phyloP scores from a whole-genome alignment of 2,113 vertebrate genomes.

The Butorides virescens region DNA sequence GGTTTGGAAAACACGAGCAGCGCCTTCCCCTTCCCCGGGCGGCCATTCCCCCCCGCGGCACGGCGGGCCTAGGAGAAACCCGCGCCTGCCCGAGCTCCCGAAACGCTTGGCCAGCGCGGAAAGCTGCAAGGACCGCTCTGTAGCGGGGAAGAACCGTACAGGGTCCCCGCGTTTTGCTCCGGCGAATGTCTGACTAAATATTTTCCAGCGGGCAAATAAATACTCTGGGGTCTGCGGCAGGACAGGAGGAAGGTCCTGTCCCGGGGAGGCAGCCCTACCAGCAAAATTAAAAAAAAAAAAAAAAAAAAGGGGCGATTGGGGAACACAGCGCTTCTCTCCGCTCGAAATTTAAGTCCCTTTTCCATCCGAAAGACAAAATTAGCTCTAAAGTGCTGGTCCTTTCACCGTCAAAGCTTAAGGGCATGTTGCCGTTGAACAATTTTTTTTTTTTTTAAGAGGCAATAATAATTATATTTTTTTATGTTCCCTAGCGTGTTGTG shows the following conservation, averaged over 20 bases:
- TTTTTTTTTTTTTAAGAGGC: background rate
- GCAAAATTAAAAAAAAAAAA: background rate
- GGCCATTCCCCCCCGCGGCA: background rate
- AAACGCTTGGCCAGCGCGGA: background rate
- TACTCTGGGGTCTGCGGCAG: background rate
- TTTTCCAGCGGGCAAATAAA: background rate
- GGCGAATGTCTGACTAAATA: background rate
- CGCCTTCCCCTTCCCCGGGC: no score
- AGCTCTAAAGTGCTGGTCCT: background rate
- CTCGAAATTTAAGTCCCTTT: background rate
- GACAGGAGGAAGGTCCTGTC: background rate
- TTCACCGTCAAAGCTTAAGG: background rate
- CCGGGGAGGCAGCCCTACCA: background rate
- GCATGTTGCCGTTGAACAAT: background rate
- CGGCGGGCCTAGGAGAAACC: background rate
- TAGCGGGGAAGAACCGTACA: fast-evolving
- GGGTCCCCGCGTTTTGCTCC: background rate
- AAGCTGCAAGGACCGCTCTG: background rate
- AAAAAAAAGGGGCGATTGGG: background rate
- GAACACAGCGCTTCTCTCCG: background rate
- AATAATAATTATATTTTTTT: background rate
- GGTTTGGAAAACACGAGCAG: background rate
- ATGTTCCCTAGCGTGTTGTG: background rate
- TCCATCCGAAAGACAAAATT: background rate
- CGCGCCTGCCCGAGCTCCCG: fast-evolving